phyloP scores from a whole-genome alignment of 2,888 invertebrate genomes.

The Scrobipalpa atriplicella region DNA sequence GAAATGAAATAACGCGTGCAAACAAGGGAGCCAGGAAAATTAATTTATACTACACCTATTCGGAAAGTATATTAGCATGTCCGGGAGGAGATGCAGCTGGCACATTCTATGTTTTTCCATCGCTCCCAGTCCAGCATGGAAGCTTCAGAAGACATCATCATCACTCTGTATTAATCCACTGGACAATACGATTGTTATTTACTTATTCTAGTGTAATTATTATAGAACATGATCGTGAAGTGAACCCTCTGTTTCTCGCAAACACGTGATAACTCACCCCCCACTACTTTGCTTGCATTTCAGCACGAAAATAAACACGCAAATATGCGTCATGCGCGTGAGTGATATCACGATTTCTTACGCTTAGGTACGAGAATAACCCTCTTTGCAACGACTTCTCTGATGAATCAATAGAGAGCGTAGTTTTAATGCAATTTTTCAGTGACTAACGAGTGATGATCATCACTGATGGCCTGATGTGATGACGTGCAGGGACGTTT shows the following conservation, averaged over 20 bases:
- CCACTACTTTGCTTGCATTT: constrained; percentile 48
- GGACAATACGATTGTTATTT: no score
- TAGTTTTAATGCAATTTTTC: background rate
- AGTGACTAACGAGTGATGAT: constrained; percentile 32
- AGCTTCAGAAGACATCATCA: no score
- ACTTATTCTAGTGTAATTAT: no score
- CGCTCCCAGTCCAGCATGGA: no score
- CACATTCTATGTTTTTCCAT: no score
- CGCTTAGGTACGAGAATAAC: constrained; percentile 47
- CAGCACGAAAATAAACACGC: constrained; percentile 52
- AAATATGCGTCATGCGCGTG: constrained; percentile 58
- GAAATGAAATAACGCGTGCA: background rate
- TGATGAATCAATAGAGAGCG: constrained; percentile 48
- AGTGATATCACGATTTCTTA: constrained; percentile 51
- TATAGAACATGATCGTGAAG: no score
- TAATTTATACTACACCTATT: background rate
- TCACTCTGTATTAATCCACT: no score
- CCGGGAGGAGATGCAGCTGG: no score
- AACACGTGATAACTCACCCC: constrained; percentile 27
- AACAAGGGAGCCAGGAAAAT: background rate
- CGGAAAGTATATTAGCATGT: background rate
- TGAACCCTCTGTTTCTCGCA: background rate
- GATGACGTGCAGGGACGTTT: no score
- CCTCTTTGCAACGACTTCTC: constrained; percentile 41
- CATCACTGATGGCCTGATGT: no score